phyloP scores from a whole-genome alignment of 2,797 vertebrate species.

The Dromococcyx pavoninus region DNA sequence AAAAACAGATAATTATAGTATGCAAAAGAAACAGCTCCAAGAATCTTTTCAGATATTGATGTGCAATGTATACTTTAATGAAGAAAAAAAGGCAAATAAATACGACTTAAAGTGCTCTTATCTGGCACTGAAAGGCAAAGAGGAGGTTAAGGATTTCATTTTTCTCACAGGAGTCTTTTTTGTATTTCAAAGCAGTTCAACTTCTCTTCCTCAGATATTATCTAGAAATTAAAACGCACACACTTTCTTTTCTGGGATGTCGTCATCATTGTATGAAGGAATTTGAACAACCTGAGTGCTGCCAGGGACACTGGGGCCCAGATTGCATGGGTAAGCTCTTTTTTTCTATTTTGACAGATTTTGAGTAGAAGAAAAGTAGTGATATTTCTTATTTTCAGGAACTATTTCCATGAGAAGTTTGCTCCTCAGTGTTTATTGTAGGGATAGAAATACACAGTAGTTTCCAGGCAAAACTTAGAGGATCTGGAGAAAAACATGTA shows the following conservation, averaged over 20 bases:
- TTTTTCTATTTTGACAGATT: not conserved
- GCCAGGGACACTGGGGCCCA: constrained; percentile 88
- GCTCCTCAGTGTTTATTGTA: not conserved
- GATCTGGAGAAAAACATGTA: not conserved
- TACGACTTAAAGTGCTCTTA: not conserved
- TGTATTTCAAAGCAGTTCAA: not conserved
- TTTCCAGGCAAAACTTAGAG: not conserved
- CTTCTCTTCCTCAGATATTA: constrained; percentile 71
- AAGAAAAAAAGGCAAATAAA: not conserved
- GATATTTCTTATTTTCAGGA: not conserved
- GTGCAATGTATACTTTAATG: not conserved
- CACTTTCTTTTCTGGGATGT: constrained; percentile 79
- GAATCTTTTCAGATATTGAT: not conserved
- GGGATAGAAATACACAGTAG: not conserved
- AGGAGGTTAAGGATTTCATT: not conserved
- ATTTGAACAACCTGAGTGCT: constrained; percentile 80
- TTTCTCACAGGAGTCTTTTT: not conserved
- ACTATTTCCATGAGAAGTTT: not conserved
- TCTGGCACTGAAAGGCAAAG: not conserved
- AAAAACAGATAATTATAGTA: not conserved
- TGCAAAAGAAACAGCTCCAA: not conserved
- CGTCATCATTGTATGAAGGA: constrained; percentile 81
- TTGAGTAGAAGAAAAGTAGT: not conserved
- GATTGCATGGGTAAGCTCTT: constrained; percentile 85
- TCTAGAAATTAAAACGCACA: constrained; percentile 25